Percentiles rank a stretch among this genome's conserved stretches.
Conservation (phyloP, 2,888 invertebrate genomes). For the Rambutsinella grinnellia region DNA sequence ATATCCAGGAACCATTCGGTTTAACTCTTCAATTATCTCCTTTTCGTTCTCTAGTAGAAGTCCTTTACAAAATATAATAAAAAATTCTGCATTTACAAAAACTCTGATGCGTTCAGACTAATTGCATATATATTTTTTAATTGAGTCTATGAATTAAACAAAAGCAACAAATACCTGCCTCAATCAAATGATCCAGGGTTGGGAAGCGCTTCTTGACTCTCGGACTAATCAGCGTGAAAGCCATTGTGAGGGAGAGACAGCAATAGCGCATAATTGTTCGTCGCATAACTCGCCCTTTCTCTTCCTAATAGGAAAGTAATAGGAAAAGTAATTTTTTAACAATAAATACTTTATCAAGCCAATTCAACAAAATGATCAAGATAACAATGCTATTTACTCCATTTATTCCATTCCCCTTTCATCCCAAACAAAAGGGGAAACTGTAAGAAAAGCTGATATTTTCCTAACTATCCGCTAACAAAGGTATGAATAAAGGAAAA, state of each 20-base stretch:
- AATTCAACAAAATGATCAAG: too few species aligned
- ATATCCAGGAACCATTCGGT: conserved; percentile 82
- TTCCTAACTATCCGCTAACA: too few species aligned
- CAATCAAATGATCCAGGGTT: conserved; percentile 84
- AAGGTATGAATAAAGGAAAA: too few species aligned
- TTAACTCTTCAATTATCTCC: conserved; percentile 74
- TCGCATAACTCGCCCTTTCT: conserved; percentile 84
- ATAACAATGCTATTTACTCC: too few species aligned
- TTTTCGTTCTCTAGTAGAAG: conserved; percentile 86
- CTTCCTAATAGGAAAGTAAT: conserved; percentile 73
- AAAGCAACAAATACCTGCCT: conserved; percentile 72
- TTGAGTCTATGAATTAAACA: background rate
- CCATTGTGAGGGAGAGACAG: conserved; percentile 89
- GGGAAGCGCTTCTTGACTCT: conserved; percentile 91
- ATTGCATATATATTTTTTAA: background rate
- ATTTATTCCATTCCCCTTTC: too few species aligned
- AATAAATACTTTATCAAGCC: too few species aligned
- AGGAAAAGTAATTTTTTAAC: conserved; percentile 32
- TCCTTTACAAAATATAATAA: conserved; percentile 71
- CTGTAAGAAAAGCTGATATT: too few species aligned
- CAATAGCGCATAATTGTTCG: conserved; percentile 86
- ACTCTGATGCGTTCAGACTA: background rate
- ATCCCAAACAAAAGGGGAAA: too few species aligned
- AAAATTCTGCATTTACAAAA: conserved; percentile 3
- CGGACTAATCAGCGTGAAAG: conserved; percentile 87